Evolutionary conservation across 2,888 invertebrate species (phyloP).

Genomic region (Trichopoda pennipes): DNA sequence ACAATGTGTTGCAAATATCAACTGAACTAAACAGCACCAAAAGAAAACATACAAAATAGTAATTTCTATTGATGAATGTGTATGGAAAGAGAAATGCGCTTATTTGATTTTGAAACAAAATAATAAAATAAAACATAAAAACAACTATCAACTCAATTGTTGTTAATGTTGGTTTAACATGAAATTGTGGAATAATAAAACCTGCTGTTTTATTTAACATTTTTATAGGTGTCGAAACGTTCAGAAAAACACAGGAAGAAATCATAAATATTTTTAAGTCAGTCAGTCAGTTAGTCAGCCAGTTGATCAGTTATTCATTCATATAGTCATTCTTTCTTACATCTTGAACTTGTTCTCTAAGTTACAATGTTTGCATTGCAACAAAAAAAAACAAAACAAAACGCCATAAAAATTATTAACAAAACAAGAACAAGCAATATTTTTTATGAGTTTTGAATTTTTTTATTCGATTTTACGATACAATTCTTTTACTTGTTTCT

Average conservation of each 20-base stretch:
- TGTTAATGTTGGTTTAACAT: conserved; percentile 59
- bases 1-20: conserved; percentile 42
- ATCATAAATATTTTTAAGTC: conserved; percentile 45
- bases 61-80: not conserved
- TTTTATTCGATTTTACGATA: conserved; percentile 21
- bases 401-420: conserved; percentile 55
- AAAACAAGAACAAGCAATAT: conserved; percentile 10
- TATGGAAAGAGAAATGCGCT: not conserved
- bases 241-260: conserved; percentile 40
- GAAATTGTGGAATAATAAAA: conserved; percentile 42
- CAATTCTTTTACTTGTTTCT: conserved; percentile 12
- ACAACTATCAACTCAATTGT: conserved; percentile 48
- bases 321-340: not conserved
- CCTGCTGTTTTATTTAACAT: conserved; percentile 50
- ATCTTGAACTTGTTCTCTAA: not conserved
- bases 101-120: conserved; percentile 34
- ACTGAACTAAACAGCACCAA: conserved; percentile 3
- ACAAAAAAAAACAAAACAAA: conserved; percentile 51
- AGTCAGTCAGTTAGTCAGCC: conserved; percentile 33
- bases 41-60: conserved; percentile 5
- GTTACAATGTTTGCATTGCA: conserved; percentile 36
- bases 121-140: conserved; percentile 3
- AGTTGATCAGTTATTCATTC: conserved; percentile 42
- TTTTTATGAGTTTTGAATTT: conserved; percentile 52
- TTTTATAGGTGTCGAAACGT: conserved; percentile 63